These are phyloP conservation scores for Scaeva pyrastri DNA, from an alignment of 2,888 invertebrate species.

Conservation along the genomic window DNA sequence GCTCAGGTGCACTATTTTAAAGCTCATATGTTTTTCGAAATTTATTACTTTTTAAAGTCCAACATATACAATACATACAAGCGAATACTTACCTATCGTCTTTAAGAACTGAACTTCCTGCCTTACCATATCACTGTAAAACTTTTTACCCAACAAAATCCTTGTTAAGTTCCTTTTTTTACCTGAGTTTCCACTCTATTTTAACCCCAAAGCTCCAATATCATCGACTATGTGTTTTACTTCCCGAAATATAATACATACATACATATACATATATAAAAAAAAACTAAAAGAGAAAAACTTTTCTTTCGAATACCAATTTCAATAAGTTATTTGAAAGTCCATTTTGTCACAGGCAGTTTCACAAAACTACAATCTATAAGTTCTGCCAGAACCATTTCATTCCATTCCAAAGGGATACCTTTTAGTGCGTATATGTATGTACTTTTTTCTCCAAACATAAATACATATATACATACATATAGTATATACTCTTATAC, in stretches of 20 bases:
- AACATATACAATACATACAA: background rate
- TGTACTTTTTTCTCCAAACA: background rate
- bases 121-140: background rate
- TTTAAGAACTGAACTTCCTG: background rate
- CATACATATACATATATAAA: too few relatives aligned
- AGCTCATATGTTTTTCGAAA: background rate
- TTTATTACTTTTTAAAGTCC: slow-evolving; percentile 16
- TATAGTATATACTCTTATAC: too few relatives aligned
- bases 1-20: background rate
- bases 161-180: slow-evolving; percentile 36
- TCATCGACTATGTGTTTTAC: slow-evolving; percentile 26
- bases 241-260: background rate
- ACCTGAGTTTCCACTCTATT: slow-evolving; percentile 43
- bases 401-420: slow-evolving; percentile 14
- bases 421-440: slow-evolving; percentile 32
- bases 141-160: slow-evolving; percentile 29
- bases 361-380: slow-evolving; percentile 65
- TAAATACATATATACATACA: too few relatives aligned
- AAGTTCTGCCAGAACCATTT: slow-evolving; percentile 41
- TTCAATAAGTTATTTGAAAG: slow-evolving; percentile 64
- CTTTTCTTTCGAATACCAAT: slow-evolving; percentile 47
- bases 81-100: background rate
- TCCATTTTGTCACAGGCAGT: slow-evolving; percentile 59
- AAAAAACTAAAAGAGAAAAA: background rate
- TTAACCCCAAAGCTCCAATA: slow-evolving; percentile 39